A percentile compares a stretch with the other conserved stretches of the same genome.
Evolutionary conservation across 2,797 vertebrate genomes (phyloP).

Genomic region (Helostoma temminkii): DNA sequence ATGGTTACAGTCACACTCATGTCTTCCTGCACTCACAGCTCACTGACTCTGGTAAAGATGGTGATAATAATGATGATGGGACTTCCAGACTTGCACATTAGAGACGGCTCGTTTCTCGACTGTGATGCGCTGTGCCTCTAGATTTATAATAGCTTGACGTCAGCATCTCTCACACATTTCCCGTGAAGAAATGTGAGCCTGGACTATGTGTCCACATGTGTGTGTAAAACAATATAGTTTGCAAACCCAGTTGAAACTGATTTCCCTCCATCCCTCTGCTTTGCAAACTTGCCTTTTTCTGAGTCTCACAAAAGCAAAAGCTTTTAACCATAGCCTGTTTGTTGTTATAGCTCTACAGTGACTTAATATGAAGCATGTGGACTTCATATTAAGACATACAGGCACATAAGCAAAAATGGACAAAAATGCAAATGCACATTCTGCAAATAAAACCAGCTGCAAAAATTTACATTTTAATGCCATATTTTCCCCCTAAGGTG

Average conservation of each 20-base stretch:
- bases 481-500: neutral
- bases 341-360: conserved; percentile 1
- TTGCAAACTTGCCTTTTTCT: conserved; percentile 30
- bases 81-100: conserved; percentile 70
- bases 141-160: conserved; percentile 70
- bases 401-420: neutral
- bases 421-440: conserved; percentile 13
- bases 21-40: conserved; percentile 4
- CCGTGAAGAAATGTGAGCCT: conserved; percentile 52
- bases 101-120: conserved; percentile 41
- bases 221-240: conserved; percentile 7
- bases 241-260: conserved; percentile 20
- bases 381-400: conserved; percentile 1
- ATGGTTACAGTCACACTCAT: conserved; percentile 4
- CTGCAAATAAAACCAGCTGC: conserved; percentile 29
- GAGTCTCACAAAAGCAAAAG: conserved; percentile 14
- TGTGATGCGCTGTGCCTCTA: conserved; percentile 59
- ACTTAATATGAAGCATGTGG: conserved; percentile 52
- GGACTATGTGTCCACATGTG: neutral
- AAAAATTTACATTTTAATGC: conserved; percentile 5
- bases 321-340: conserved; percentile 24
- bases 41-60: conserved; percentile 39
- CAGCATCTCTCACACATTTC: conserved; percentile 50
- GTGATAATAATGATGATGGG: conserved; percentile 71
- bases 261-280: conserved; percentile 17